Percentiles rank a stretch among this genome's conserved stretches.
Evolutionary conservation across 2,113 vertebrate species (phyloP).

Genomic region (Ariopsis seemanni): DNA sequence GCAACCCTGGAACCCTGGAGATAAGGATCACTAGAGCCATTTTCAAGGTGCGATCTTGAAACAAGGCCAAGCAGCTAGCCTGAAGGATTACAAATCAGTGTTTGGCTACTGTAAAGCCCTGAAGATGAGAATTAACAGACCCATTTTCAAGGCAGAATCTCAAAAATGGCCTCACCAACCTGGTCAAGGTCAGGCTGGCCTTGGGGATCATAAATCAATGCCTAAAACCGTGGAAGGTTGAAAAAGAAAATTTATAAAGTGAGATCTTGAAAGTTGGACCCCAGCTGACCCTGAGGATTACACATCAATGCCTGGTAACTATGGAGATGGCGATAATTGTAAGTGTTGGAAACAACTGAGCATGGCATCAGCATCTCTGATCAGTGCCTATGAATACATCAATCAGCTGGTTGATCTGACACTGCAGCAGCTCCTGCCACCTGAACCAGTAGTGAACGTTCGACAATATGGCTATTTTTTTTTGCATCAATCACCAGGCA

Average conservation of each 20-base stretch:
- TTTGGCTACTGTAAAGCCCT: background rate
- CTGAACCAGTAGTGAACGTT: background rate
- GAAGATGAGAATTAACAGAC: background rate
- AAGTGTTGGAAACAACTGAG: background rate
- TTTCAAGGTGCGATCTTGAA: background rate
- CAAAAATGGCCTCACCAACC: background rate
- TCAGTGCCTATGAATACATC: background rate
- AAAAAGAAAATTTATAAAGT: background rate
- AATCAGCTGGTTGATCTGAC: background rate
- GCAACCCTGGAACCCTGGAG: background rate
- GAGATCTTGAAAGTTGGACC: background rate
- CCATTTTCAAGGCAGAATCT: background rate
- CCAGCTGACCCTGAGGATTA: background rate
- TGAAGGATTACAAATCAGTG: background rate
- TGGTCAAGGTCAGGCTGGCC: background rate
- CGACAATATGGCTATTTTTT: background rate
- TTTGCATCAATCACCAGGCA: background rate
- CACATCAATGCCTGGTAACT: background rate
- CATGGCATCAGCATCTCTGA: background rate
- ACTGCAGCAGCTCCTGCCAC: background rate
- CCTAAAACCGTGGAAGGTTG: background rate
- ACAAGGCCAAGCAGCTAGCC: background rate
- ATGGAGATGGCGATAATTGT: background rate
- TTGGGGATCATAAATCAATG: background rate
- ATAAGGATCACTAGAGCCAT: background rate